A percentile compares a stretch with the other conserved stretches of the same genome.
These are phyloP conservation scores for Takifugu ocellatus DNA, from an alignment of 2,797 vertebrate species.

Conservation along the genomic window DNA sequence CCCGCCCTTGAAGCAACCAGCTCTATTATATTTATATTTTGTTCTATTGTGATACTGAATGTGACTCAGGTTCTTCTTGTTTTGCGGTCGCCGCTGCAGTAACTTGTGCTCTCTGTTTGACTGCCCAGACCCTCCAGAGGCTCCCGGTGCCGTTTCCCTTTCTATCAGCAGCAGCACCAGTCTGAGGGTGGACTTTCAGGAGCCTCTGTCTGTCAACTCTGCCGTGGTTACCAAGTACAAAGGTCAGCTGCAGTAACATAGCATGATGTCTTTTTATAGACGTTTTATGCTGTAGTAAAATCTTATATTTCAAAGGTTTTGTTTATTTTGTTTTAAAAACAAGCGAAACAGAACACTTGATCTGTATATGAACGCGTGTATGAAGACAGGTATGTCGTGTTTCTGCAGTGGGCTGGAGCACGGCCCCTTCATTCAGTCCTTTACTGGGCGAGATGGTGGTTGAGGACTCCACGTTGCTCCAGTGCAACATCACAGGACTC, in stretches of 20 bases:
- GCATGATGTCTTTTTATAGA: not conserved
- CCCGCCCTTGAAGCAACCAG: slow-evolving; percentile 3
- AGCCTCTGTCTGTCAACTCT: slow-evolving; percentile 85
- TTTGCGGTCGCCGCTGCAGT: slow-evolving; percentile 10
- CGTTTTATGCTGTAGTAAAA: not conserved
- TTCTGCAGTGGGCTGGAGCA: slow-evolving; percentile 85
- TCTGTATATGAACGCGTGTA: too few relatives aligned
- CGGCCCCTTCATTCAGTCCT: slow-evolving; percentile 72
- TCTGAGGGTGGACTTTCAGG: slow-evolving; percentile 83
- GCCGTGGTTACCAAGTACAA: slow-evolving; percentile 90
- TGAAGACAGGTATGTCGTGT: slow-evolving; percentile 30
- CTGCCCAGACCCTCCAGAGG: slow-evolving; percentile 79
- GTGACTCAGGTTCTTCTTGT: not conserved
- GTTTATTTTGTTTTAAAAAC: not conserved
- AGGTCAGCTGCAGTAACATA: slow-evolving; percentile 65
- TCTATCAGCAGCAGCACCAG: slow-evolving; percentile 84
- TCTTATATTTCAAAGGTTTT: not conserved
- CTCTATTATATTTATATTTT: slow-evolving; percentile 1
- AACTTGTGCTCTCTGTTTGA: slow-evolving; percentile 11
- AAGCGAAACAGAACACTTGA: too few relatives aligned
- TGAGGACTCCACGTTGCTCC: slow-evolving; percentile 78
- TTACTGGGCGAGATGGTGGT: slow-evolving; percentile 79
- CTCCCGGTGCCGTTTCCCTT: slow-evolving; percentile 76
- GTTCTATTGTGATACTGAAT: not conserved
- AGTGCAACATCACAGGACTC: slow-evolving; percentile 82